Conservation (phyloP, 1,140 invertebrate species). For the Idris sp. region DNA sequence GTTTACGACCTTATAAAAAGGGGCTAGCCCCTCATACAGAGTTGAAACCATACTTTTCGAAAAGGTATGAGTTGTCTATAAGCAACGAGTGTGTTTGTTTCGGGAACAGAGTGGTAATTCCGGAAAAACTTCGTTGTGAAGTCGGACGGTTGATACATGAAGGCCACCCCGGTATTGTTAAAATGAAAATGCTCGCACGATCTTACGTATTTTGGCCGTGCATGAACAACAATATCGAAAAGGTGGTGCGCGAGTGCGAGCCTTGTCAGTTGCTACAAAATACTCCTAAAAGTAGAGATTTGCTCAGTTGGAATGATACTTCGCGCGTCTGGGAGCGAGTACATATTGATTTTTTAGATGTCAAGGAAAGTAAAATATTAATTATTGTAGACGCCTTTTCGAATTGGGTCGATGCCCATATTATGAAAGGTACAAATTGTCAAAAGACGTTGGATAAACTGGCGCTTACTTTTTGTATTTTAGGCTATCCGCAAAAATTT, state of each 20-base stretch:
- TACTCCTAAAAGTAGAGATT: neutral
- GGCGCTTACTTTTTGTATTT: neutral
- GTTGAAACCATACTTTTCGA: neutral
- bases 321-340: neutral
- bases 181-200: constrained; percentile 1
- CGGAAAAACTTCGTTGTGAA: neutral
- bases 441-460: neutral
- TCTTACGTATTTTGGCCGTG: constrained; percentile 1
- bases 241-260: neutral
- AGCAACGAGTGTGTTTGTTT: neutral
- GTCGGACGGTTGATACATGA: neutral
- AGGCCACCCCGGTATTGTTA: neutral
- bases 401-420: neutral
- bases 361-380: neutral
- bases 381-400: neutral
- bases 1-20: constrained; percentile 9
- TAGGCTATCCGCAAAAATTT: constrained; percentile 1
- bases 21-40: neutral
- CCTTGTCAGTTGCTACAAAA: neutral
- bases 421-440: neutral
- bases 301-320: neutral
- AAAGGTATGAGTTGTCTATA: neutral
- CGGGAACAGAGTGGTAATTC: constrained; percentile 1
- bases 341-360: constrained; percentile 1
- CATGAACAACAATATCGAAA: neutral